These are phyloP conservation scores for Apteryx mantelli DNA, from an alignment of 2,113 vertebrate genomes.

Conservation along the genomic window DNA sequence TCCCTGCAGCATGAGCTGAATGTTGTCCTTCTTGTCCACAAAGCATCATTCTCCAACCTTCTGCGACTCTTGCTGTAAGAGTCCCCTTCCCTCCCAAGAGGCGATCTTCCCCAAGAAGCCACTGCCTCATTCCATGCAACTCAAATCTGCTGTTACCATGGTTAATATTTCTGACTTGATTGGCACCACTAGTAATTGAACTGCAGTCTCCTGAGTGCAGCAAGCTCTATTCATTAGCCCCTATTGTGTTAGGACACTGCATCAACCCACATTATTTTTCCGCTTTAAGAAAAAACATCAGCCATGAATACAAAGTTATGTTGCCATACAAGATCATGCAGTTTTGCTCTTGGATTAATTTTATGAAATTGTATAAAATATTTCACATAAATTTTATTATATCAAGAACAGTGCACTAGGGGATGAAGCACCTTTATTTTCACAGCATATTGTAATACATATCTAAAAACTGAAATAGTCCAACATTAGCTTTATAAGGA, in stretches of 20 bases:
- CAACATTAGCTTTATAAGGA: slow-evolving; percentile 4
- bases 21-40: background rate
- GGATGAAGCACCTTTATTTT: slow-evolving; percentile 53
- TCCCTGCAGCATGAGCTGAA: background rate
- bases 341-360: slow-evolving; percentile 35
- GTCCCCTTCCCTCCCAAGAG: slow-evolving; percentile 14
- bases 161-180: slow-evolving; percentile 70
- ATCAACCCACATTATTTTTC: slow-evolving; percentile 57
- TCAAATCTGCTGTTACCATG: slow-evolving; percentile 61
- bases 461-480: slow-evolving; percentile 11
- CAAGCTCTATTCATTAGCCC: slow-evolving; percentile 64
- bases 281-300: slow-evolving; percentile 25
- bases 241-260: slow-evolving; percentile 64
- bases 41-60: background rate
- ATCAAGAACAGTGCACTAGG: slow-evolving; percentile 1
- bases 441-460: background rate
- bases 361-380: slow-evolving; percentile 40
- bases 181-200: slow-evolving; percentile 68
- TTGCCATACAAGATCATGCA: slow-evolving; percentile 28
- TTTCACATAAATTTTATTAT: slow-evolving; percentile 44
- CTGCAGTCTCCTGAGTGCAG: slow-evolving; percentile 54
- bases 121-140: background rate
- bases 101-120: background rate
- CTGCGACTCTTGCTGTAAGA: background rate
- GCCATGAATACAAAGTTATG: slow-evolving; percentile 43